Percentiles rank a stretch among this genome's conserved stretches.
These are phyloP conservation scores for Leucozona laternaria DNA, from an alignment of 2,888 invertebrate genomes.

Conservation along the genomic window DNA sequence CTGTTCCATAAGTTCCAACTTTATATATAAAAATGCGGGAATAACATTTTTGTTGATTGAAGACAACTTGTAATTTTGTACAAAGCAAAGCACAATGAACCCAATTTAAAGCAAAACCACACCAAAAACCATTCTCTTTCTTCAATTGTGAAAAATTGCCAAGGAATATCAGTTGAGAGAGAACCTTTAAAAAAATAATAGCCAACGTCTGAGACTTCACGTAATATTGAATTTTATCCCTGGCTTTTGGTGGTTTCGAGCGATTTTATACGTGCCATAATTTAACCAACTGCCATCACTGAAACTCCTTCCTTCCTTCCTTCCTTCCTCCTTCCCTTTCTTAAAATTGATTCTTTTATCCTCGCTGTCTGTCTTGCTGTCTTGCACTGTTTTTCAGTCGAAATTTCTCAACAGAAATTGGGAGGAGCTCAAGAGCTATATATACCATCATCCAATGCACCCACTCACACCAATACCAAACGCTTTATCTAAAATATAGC, in stretches of 20 bases:
- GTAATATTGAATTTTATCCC: conserved; percentile 59
- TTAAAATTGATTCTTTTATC: conserved; percentile 66
- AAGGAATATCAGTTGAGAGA: not conserved
- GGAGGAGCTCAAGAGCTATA: not conserved
- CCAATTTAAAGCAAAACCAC: too few relatives aligned
- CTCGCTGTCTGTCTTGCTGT: conserved; percentile 24
- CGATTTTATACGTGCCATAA: conserved; percentile 65
- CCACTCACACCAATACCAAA: not conserved
- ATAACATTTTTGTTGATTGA: too few relatives aligned
- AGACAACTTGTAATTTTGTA: too few relatives aligned
- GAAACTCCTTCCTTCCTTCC: conserved; percentile 46
- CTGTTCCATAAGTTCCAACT: too few relatives aligned
- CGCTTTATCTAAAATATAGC: conserved; percentile 66
- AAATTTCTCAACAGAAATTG: conserved; percentile 5
- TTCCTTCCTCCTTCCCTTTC: conserved; percentile 10
- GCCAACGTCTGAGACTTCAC: conserved; percentile 42
- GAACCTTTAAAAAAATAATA: not conserved
- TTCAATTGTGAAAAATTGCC: conserved; percentile 10
- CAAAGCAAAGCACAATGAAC: too few relatives aligned
- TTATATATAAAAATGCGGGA: too few relatives aligned
- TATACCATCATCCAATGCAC: not conserved
- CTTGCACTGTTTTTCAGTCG: conserved; percentile 29
- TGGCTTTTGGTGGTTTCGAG: conserved; percentile 46
- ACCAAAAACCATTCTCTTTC: too few relatives aligned
- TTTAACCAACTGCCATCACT: conserved; percentile 61